Evolutionary conservation across 1,140 invertebrate genomes (phyloP).

Genomic region (Chionoecetes opilio): DNA sequence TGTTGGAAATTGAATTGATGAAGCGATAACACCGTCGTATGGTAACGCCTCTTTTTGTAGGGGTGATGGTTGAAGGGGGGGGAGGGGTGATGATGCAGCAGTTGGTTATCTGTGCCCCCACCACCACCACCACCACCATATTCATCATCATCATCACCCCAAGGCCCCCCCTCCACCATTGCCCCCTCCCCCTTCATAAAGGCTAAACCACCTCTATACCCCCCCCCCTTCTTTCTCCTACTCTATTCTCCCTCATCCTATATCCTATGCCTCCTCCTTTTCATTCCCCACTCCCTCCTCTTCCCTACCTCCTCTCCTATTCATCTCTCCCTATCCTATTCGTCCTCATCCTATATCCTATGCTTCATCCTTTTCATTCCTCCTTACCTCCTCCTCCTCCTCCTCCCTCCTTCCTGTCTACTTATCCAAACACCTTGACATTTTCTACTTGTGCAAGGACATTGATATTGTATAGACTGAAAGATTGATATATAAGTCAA

Average conservation of each 20-base stretch:
- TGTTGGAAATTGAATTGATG: constrained; percentile 19
- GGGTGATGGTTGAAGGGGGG: background rate
- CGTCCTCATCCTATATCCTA: background rate
- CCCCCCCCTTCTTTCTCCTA: background rate
- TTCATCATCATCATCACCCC: background rate
- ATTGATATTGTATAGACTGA: too few relatives aligned
- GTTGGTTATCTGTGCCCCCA: background rate
- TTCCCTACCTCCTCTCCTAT: background rate
- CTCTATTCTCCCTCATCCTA: background rate
- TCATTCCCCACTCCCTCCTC: background rate
- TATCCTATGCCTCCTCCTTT: background rate
- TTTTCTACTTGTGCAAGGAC: too few relatives aligned
- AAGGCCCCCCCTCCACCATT: background rate
- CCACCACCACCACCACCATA: background rate
- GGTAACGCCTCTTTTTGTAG: constrained; percentile 28
- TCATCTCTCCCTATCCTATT: background rate
- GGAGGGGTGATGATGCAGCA: background rate
- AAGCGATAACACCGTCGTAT: constrained; percentile 5
- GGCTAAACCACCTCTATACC: background rate
- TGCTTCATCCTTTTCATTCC: background rate
- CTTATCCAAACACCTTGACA: background rate
- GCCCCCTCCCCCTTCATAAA: too few relatives aligned
- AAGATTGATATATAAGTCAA: background rate
- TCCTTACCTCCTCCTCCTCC: background rate
- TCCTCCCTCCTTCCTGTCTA: background rate